These are phyloP conservation scores for Diorhabda sublineata DNA, from an alignment of 1,140 invertebrate genomes.

Conservation along the genomic window DNA sequence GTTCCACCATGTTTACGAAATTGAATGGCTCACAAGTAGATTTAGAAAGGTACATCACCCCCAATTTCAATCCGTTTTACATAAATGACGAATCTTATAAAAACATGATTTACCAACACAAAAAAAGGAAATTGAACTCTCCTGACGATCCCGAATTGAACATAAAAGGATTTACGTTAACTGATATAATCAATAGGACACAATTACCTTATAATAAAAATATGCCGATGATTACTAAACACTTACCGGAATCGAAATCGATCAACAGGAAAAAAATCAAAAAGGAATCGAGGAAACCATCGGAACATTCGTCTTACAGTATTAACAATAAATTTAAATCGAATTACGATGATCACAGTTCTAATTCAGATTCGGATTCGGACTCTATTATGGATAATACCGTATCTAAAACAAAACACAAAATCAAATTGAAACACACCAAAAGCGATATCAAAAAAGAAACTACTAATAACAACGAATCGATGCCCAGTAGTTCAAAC, in stretches of 20 bases:
- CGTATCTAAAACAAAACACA: constrained; percentile 21
- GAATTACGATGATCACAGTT: constrained; percentile 36
- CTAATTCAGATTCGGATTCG: constrained; percentile 44
- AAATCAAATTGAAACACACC: constrained; percentile 17
- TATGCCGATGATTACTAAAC: constrained; percentile 41
- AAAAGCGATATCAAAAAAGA: constrained; percentile 38
- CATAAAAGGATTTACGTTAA: constrained; percentile 38
- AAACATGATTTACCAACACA: constrained; percentile 62
- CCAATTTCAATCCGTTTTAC: constrained; percentile 49
- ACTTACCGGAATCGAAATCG: constrained; percentile 41
- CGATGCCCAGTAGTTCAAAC: constrained; percentile 7
- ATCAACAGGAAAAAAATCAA: constrained; percentile 33
- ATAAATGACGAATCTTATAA: constrained; percentile 65
- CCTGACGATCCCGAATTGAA: constrained; percentile 34
- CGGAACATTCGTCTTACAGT: constrained; percentile 16
- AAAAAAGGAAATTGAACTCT: constrained; percentile 56
- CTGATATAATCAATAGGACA: constrained; percentile 40
- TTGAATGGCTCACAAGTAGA: constrained; percentile 44
- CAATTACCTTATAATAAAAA: constrained; percentile 49
- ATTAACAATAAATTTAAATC: constrained; percentile 10
- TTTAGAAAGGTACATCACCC: constrained; percentile 46
- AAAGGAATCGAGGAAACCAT: constrained; percentile 32
- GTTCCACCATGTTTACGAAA: constrained; percentile 49
- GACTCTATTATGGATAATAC: constrained; percentile 38
- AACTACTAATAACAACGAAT: constrained; percentile 10